These are phyloP conservation scores for Hylaeus volcanicus DNA, from an alignment of 1,140 invertebrate species.

Conservation along the genomic window DNA sequence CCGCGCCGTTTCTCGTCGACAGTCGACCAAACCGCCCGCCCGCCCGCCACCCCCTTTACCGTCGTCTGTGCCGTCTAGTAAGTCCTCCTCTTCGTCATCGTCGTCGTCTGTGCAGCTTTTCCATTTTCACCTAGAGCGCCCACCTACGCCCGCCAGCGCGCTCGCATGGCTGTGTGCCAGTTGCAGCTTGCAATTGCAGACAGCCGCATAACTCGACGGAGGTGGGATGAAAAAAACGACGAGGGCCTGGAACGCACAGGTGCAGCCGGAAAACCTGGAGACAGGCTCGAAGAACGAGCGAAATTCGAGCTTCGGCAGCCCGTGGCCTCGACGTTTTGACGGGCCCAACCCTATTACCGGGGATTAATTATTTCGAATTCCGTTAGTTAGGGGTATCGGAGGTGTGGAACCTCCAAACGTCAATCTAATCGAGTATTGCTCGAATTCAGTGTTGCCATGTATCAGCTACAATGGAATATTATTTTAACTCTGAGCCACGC, in stretches of 20 bases:
- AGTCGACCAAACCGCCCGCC: neutral
- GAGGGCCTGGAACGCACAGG: conserved; percentile 39
- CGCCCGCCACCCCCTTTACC: conserved; percentile 41
- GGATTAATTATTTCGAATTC: conserved; percentile 27
- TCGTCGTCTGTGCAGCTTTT: conserved; percentile 60
- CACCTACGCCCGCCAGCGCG: conserved; percentile 13
- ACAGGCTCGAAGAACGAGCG: conserved; percentile 16
- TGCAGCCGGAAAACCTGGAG: conserved; percentile 24
- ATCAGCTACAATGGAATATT: too few relatives aligned
- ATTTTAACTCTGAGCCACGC: too few relatives aligned
- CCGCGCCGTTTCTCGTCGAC: conserved; percentile 53
- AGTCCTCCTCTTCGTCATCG: conserved; percentile 27
- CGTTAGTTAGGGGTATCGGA: conserved; percentile 20
- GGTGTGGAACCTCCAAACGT: too few relatives aligned
- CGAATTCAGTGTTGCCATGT: too few relatives aligned
- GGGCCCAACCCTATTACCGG: conserved; percentile 14
- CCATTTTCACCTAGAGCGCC: conserved; percentile 69
- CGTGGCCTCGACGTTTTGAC: neutral
- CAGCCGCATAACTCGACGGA: conserved; percentile 64
- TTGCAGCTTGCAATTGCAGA: conserved; percentile 70
- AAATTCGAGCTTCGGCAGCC: conserved; percentile 27
- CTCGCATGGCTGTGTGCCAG: conserved; percentile 74
- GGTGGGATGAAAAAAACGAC: conserved; percentile 17
- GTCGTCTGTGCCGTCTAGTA: conserved; percentile 47
- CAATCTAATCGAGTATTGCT: too few relatives aligned